These are phyloP conservation scores for Phoenicopterus ruber DNA, from an alignment of 2,113 vertebrate genomes.

Conservation along the genomic window DNA sequence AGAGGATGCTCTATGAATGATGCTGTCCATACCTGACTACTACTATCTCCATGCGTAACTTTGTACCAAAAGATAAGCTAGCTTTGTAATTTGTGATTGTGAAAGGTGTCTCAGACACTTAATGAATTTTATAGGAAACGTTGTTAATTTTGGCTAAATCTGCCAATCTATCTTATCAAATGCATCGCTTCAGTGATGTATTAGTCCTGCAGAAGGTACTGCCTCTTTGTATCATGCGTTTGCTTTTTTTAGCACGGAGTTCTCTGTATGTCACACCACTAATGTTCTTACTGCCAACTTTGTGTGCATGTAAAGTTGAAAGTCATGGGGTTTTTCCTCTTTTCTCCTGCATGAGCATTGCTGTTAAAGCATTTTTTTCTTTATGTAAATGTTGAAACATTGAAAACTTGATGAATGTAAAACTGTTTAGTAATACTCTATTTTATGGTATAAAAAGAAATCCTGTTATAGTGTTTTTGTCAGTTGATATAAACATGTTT, in stretches of 20 bases:
- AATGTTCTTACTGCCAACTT: neutral
- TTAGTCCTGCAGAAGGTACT: constrained; percentile 69
- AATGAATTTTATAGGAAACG: neutral
- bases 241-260: neutral
- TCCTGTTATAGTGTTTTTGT: neutral
- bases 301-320: neutral
- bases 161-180: neutral
- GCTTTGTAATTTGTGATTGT: neutral
- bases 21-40: neutral
- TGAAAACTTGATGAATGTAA: neutral
- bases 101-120: neutral
- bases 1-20: neutral
- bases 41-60: neutral
- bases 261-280: constrained; percentile 9
- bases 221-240: constrained; percentile 45
- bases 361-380: neutral
- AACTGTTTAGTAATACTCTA: neutral
- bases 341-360: constrained; percentile 50
- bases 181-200: neutral
- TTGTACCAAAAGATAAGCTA: neutral
- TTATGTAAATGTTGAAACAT: neutral
- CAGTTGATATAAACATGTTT: neutral
- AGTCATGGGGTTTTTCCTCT: neutral
- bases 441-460: neutral
- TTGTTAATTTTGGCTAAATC: neutral